Base-by-base conservation (phyloP, 2,113 vertebrate genomes). In the Lontra canadensis region DNA sequence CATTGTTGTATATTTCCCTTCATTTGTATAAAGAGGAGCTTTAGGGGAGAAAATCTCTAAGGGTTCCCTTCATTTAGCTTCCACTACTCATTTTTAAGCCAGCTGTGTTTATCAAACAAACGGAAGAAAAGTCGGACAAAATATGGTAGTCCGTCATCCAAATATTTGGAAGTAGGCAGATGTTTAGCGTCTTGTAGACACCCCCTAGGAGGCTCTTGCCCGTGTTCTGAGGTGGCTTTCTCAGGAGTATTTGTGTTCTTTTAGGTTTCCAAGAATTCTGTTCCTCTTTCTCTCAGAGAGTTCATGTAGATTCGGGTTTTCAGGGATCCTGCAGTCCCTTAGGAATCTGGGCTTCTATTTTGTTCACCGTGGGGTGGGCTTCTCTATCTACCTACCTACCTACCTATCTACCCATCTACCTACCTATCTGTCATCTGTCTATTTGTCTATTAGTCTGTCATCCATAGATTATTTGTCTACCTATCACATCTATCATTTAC, bases 21-120 rank as follows among this genome's bases (percentile, higher is more conserved):
- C 44, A 2, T 78, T 79, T 86, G 44, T 93, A 25, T 91, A 82
- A 86, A 88, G 76, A 76, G 86, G 55, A 65, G 20, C 6, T 65
- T 67, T 90, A 63, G 74, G 20, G 63, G 80, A 78, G 80, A 90
- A 84, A 84, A 67, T 69, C 73, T 52, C n/a, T 63, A 12, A 71
- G 31, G 47, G 25, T 23, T 42, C 49, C 55, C 12, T 2, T 1
- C 4, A 29, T 18, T 52, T 49, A 80, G 36, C 42, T 25, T 55
- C 42, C 4, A 36, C 21, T 31, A 23, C 57, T 57, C 26, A 36
- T 63, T 79, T 91, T 84, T 36, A 65, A 90, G 88, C 81, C 95
- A 94, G 84, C 88, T 97, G 95, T 96, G 95, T 97, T 97, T 97
- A 93, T 79, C 97, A 97, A 95, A 96, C 90, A 96, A 39, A 93